phyloP scores from a whole-genome alignment of 2,888 invertebrate species.

The Parthenolecanium corni region DNA sequence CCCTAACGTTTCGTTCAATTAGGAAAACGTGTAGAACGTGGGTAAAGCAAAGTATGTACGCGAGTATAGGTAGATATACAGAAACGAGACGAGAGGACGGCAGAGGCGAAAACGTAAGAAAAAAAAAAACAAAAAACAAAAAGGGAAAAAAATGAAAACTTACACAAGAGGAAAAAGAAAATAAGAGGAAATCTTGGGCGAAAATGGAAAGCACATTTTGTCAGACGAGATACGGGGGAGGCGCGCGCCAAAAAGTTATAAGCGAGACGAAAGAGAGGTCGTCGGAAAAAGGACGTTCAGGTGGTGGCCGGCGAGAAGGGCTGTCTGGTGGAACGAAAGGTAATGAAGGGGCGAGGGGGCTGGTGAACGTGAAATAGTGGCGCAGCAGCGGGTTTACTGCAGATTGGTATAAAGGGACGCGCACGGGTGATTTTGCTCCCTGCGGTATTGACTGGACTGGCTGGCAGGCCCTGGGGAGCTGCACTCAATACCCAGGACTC shows the following conservation, averaged over 20 bases:
- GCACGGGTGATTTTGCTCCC: constrained; percentile 37
- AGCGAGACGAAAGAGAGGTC: too few relatives aligned
- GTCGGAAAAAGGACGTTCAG: constrained; percentile 21
- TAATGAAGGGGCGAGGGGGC: constrained; percentile 12
- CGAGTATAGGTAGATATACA: background rate
- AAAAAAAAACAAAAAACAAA: background rate
- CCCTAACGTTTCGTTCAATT: constrained; percentile 19
- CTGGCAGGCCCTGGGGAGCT: constrained; percentile 41
- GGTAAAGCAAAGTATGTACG: constrained; percentile 9
- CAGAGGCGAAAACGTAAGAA: background rate
- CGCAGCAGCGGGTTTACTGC: constrained; percentile 20
- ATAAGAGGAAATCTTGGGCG: background rate
- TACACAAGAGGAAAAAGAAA: background rate
- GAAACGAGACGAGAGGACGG: background rate
- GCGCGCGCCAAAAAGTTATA: background rate
- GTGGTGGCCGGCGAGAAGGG: constrained; percentile 30
- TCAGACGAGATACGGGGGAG: background rate
- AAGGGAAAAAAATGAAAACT: background rate
- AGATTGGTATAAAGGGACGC: constrained; percentile 29
- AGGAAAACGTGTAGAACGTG: constrained; percentile 24
- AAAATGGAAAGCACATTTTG: background rate
- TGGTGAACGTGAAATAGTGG: constrained; percentile 31
- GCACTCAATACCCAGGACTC: constrained; percentile 39
- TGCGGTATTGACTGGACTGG: constrained; percentile 44
- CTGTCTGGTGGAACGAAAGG: constrained; percentile 27